Percentiles rank a stretch among this genome's conserved stretches.
These are phyloP conservation scores for Bombus waltoni DNA, from an alignment of 1,140 invertebrate species.

Conservation along the genomic window DNA sequence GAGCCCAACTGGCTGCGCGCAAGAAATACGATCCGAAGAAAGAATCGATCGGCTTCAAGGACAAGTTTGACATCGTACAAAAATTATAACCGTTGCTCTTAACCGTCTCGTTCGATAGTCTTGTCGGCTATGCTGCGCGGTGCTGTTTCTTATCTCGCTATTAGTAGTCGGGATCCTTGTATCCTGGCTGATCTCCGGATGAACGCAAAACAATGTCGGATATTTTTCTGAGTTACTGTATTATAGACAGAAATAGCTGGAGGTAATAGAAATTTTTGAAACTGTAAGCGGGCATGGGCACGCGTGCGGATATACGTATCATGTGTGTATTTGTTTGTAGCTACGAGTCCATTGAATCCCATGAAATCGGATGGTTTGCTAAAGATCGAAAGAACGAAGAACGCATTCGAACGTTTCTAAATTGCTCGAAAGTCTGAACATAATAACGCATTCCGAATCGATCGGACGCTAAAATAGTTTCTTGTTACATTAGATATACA, in stretches of 20 bases:
- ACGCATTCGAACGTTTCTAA: neutral
- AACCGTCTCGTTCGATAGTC: neutral
- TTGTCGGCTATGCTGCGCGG: conserved; percentile 28
- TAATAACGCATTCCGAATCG: neutral
- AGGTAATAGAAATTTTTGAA: neutral
- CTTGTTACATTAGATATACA: neutral
- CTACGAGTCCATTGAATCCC: neutral
- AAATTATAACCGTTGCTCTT: conserved; percentile 85
- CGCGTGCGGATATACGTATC: neutral
- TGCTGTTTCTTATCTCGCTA: conserved; percentile 24
- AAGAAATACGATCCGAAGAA: conserved; percentile 95
- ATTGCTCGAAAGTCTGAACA: neutral
- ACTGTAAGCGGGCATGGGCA: neutral
- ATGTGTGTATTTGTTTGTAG: neutral
- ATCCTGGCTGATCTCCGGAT: neutral
- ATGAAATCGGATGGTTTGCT: neutral
- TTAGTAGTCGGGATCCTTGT: too few relatives aligned
- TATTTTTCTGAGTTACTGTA: neutral
- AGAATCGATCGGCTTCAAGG: conserved; percentile 93
- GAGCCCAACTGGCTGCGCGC: conserved; percentile 91
- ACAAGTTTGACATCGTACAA: conserved; percentile 96
- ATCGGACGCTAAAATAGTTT: neutral
- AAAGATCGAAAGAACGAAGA: too few relatives aligned
- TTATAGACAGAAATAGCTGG: neutral
- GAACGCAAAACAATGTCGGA: neutral